Conservation (phyloP, 1,140 invertebrate species). For the Drosophila nigromelanica region DNA sequence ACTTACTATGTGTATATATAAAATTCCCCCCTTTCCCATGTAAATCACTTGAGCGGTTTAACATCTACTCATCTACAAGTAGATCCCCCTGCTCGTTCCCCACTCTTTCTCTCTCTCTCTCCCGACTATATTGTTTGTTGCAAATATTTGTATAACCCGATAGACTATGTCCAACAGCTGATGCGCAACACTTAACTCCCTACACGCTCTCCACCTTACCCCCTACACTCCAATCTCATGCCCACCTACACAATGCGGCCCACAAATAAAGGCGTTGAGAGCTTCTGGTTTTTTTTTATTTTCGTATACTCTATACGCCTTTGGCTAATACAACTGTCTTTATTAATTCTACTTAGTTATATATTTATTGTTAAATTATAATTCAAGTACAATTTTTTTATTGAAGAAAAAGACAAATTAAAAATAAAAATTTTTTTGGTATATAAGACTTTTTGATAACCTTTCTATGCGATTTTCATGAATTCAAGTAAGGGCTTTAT, state of each 20-base stretch:
- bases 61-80: neutral
- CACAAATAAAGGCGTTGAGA: conserved; percentile 23
- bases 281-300: conserved; percentile 42
- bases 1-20: conserved; percentile 21
- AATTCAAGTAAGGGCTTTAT: too few relatives aligned
- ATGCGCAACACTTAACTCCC: conserved; percentile 13
- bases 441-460: too few relatives aligned
- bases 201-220: too few relatives aligned
- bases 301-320: conserved; percentile 11
- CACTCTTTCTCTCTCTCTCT: conserved; percentile 1
- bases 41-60: conserved; percentile 35
- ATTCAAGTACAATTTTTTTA: too few relatives aligned
- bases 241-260: neutral
- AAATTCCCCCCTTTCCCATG: conserved; percentile 8
- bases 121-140: conserved; percentile 7
- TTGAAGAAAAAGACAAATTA: too few relatives aligned
- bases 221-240: neutral
- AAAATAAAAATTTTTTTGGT: too few relatives aligned
- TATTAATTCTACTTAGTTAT: too few relatives aligned
- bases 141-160: conserved; percentile 47
- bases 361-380: too few relatives aligned
- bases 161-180: conserved; percentile 51
- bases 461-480: too few relatives aligned
- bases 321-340: neutral
- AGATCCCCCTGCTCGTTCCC: neutral